phyloP scores from a whole-genome alignment of 23 tunicate species.

The Phallusia fumigata region DNA sequence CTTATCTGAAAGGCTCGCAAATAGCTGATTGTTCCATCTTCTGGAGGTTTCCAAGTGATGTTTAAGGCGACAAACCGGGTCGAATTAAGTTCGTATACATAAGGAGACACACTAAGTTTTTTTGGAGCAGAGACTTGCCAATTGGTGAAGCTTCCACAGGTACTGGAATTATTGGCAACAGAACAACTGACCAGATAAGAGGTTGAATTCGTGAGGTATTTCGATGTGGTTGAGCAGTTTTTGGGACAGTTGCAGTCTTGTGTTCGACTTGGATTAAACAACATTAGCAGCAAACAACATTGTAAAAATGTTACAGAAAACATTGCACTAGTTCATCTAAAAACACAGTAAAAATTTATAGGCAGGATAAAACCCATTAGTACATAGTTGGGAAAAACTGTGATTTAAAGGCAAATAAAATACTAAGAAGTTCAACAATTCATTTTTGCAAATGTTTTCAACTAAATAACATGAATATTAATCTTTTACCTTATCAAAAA shows the following conservation, averaged over 20 bases:
- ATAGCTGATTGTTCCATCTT: neutral
- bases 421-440: too few relatives aligned
- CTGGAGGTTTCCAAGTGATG: neutral
- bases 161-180: neutral
- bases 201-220: neutral
- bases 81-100: neutral
- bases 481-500: too few relatives aligned
- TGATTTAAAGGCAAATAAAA: too few relatives aligned
- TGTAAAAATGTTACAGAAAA: neutral
- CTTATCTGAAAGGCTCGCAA: neutral
- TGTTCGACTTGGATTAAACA: neutral
- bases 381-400: too few relatives aligned
- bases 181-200: neutral
- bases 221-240: neutral
- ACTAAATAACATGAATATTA: too few relatives aligned
- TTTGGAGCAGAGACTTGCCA: neutral
- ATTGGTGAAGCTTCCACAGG: neutral
- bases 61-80: neutral
- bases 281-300: neutral
- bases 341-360: too few relatives aligned
- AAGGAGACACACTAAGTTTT: neutral
- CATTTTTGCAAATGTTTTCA: too few relatives aligned
- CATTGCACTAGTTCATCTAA: too few relatives aligned
- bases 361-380: too few relatives aligned
- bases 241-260: neutral